These are phyloP conservation scores for Hormaphis cornu DNA, from an alignment of 1,140 invertebrate species.

Conservation along the genomic window DNA sequence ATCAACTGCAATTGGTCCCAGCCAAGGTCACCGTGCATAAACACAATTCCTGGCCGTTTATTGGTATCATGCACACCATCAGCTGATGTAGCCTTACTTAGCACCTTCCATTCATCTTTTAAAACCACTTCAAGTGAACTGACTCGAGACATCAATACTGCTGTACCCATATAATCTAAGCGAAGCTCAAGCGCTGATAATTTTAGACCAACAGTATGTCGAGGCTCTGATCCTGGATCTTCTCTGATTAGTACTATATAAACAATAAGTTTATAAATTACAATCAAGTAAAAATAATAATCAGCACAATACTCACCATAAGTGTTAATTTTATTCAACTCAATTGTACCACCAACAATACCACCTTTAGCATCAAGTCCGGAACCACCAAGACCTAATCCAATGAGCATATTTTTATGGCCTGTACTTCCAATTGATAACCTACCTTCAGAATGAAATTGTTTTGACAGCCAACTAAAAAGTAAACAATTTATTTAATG, in stretches of 20 bases:
- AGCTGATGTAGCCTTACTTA: slow-evolving; percentile 27
- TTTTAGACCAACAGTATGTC: slow-evolving; percentile 76
- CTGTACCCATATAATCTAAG: slow-evolving; percentile 93
- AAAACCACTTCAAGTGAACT: slow-evolving; percentile 69
- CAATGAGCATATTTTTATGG: slow-evolving; percentile 85
- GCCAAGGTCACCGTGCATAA: slow-evolving; percentile 80
- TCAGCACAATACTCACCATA: slow-evolving; percentile 53
- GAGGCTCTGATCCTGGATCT: slow-evolving; percentile 78
- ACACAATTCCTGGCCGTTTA: slow-evolving; percentile 74
- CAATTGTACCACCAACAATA: slow-evolving; percentile 89
- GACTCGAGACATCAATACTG: slow-evolving; percentile 81
- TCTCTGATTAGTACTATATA: slow-evolving; percentile 70
- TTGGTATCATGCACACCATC: slow-evolving; percentile 50
- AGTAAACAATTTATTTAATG: background rate
- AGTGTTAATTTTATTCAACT: slow-evolving; percentile 79
- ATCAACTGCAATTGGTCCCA: slow-evolving; percentile 95
- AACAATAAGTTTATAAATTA: background rate
- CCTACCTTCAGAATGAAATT: slow-evolving; percentile 79
- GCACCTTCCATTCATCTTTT: slow-evolving; percentile 71
- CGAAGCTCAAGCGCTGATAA: slow-evolving; percentile 77
- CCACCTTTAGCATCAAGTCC: slow-evolving; percentile 89
- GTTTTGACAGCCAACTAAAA: slow-evolving; percentile 75
- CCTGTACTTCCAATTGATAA: slow-evolving; percentile 88
- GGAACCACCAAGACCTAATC: slow-evolving; percentile 78
- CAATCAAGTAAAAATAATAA: slow-evolving; percentile 1